Conservation (phyloP, 2,113 vertebrate species). For the Actenoides hombroni region DNA sequence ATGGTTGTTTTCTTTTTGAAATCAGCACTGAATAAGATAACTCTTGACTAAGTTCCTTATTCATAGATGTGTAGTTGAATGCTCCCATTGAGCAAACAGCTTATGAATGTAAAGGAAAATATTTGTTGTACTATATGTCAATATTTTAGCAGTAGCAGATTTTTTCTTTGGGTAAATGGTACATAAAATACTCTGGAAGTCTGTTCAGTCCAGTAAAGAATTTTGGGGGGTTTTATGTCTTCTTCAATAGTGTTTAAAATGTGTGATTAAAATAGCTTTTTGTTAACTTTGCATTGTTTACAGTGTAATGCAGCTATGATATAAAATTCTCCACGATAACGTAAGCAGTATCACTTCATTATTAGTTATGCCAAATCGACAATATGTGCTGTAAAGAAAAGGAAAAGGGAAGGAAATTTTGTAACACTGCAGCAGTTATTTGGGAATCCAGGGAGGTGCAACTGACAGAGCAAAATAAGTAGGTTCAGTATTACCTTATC, state of each 20-base stretch:
- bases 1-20: conserved; percentile 40
- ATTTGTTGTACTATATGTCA: conserved; percentile 38
- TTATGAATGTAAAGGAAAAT: conserved; percentile 56
- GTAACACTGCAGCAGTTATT: not conserved
- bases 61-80: conserved; percentile 17
- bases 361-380: not conserved
- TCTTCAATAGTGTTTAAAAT: not conserved
- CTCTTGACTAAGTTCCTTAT: conserved; percentile 34
- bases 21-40: conserved; percentile 11
- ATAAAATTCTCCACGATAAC: not conserved
- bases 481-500: not conserved
- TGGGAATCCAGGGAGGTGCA: not conserved
- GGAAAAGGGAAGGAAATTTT: not conserved
- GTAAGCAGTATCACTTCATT: not conserved
- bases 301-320: not conserved
- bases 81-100: conserved; percentile 29
- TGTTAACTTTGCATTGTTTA: not conserved
- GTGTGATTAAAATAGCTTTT: not conserved
- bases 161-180: not conserved
- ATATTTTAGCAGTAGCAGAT: conserved; percentile 26
- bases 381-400: not conserved
- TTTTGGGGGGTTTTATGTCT: not conserved
- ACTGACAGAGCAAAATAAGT: not conserved
- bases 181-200: not conserved
- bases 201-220: not conserved